Evolutionary conservation across 2,797 vertebrate species (phyloP), one percentile per base, ranked within the genome.

Genomic region (Hapalemur alaotrensis): DNA sequence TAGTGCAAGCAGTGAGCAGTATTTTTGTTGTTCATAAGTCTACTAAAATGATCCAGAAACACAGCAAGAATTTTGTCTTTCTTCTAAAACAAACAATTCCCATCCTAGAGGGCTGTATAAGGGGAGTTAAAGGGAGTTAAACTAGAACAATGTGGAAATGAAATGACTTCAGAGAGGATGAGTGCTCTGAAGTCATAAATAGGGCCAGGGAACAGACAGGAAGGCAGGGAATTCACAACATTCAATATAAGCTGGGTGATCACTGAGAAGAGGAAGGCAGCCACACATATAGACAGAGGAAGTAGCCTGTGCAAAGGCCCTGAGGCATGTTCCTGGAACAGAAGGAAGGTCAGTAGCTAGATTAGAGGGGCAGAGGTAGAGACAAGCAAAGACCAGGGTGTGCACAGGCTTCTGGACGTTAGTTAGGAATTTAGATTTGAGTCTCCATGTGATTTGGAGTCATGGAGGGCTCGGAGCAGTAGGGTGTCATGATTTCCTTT

Each of bases 51-150:
- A 79, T n/a, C 72, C 73, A 96, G 82, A 96, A 91, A 82, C 52
- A 81, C 41, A 88, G n/a, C 25, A 80, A 87, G 30, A 50, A 61
- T 73, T 72, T 73, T 79, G 63, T 69, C 76, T 80, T 90, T 76
- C 67, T 83, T 90, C 65, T 97, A 83, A 95, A 96, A 79, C 30
- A 88, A 95, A 85, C 15, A 88, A 50, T 48, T 28, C 10, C 28
- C 22, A 10, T 82, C 72, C 43, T 81, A 28, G 14, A 70, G 13
- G 8, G 8, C 3, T 83, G 35, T 30, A 20, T 54, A 46, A 70
- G 28, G n/a, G 69, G 67, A 22, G 6, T 61, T 89, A 63, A 57
- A 57, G 1, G 54, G 8, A 38, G 38, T 38, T 38, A 38, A 61
- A 76, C 41, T 30, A 80, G 82, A 54, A 57, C 43, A 57, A 65